These are phyloP conservation scores for Leptopilina clavipes DNA, from an alignment of 1,140 invertebrate species.

Conservation along the genomic window DNA sequence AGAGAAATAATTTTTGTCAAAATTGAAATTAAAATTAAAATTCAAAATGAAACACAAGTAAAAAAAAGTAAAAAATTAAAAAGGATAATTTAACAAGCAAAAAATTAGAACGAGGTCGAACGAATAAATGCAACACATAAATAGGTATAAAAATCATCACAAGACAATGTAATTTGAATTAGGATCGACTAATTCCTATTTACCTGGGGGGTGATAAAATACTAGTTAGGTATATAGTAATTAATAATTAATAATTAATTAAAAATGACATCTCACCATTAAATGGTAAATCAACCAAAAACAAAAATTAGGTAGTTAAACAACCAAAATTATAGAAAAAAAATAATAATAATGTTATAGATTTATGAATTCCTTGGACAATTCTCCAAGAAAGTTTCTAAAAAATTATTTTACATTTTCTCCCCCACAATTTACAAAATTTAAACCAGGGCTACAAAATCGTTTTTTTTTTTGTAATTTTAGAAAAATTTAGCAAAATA, in stretches of 20 bases:
- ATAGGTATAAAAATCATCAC: conserved; percentile 66
- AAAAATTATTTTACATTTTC: neutral
- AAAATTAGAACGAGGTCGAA: conserved; percentile 51
- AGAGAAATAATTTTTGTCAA: too few relatives aligned
- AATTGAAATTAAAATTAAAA: too few relatives aligned
- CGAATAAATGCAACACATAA: conserved; percentile 58
- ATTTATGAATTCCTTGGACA: conserved; percentile 45
- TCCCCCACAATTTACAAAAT: too few relatives aligned
- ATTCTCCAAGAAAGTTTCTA: conserved; percentile 46
- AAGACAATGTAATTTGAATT: conserved; percentile 67
- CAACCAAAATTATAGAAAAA: conserved; percentile 52
- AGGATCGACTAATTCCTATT: conserved; percentile 67
- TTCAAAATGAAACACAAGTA: too few relatives aligned
- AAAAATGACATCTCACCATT: conserved; percentile 65
- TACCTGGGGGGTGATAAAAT: conserved; percentile 65
- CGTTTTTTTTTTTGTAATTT: too few relatives aligned
- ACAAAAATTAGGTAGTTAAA: conserved; percentile 60
- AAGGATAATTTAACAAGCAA: neutral
- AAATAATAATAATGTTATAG: conserved; percentile 46
- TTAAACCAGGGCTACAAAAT: too few relatives aligned
- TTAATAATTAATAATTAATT: conserved; percentile 65
- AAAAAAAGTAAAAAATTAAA: too few relatives aligned
- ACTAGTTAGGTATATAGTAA: conserved; percentile 66
- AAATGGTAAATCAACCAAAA: conserved; percentile 64
- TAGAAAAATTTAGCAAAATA: too few relatives aligned